Evolutionary conservation across 2,797 vertebrate species (phyloP), one percentile per base, ranked within the genome.

Genomic region (Halcyon badia): DNA sequence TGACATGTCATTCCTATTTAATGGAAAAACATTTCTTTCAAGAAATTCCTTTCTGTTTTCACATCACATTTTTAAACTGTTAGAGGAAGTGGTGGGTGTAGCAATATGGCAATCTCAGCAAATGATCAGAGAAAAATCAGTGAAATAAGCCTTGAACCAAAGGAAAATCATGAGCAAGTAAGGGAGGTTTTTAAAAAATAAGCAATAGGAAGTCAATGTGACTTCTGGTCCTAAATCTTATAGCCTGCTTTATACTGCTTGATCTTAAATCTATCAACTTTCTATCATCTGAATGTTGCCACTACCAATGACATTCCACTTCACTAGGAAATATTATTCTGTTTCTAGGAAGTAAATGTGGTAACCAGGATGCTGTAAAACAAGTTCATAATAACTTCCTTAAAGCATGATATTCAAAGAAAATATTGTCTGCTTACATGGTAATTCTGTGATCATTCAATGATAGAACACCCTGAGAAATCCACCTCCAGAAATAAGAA

Each of bases 281-380:
- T 84, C 37, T 84, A 56, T 73, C 65, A 48, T 81, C 61, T 83
- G 24, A 65, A 61, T 56, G 12, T 77, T 90, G 54, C 61, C 16
- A 39, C 2, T 57, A 26, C 5, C 5, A 7, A 51, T 61, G 51
- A 84, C 24, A 83, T 76, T 94, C 92, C 46, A 31, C 9, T 90
- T 87, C 37, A 65, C 22, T 76, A 51, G 35, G 79, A 95, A 94
- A 86, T 85, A 92, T 70, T 96, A 49, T 89, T 83, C 65, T 71
- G 76, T 89, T 94, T 33, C 87, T 95, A 90, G 69, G 87, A 91
- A 92, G 49, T 57, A 91, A 83, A 78, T 26, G 25, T 48, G 14
- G 82, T 76, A 83, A 91, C 39, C 58, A 92, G 46, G 28, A 81
- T 85, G 52, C 35, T 87, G 25, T 79, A 84, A 90, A 90, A 42